Conservation (phyloP, 1,140 invertebrate species). For the Pseudomyrmex sp. region DNA sequence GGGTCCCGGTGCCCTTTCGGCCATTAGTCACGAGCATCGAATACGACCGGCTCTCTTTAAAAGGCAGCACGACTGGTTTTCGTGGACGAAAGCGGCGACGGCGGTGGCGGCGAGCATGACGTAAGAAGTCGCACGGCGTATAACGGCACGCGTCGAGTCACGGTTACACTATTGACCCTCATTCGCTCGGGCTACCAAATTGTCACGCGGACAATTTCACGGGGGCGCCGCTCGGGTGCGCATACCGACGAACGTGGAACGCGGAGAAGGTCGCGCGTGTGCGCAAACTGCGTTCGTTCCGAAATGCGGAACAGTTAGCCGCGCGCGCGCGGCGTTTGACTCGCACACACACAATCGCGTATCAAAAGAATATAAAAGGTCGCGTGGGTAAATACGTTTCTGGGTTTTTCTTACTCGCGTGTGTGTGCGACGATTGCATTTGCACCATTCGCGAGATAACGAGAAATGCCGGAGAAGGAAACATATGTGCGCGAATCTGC, state of each 20-base stretch:
- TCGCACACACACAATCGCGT: slow-evolving; percentile 6
- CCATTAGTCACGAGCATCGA: slow-evolving; percentile 54
- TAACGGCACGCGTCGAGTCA: slow-evolving; percentile 70
- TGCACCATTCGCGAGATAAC: background rate
- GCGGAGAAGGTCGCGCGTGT: slow-evolving; percentile 1
- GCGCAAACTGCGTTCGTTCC: slow-evolving; percentile 48
- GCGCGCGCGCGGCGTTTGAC: slow-evolving; percentile 45
- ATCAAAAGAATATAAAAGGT: slow-evolving; percentile 26
- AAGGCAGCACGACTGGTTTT: slow-evolving; percentile 60
- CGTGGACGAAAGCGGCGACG: slow-evolving; percentile 61
- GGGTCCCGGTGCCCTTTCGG: slow-evolving; percentile 36
- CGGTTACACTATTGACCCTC: slow-evolving; percentile 71
- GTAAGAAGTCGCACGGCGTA: slow-evolving; percentile 47
- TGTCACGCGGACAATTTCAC: slow-evolving; percentile 68
- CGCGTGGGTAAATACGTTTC: slow-evolving; percentile 1
- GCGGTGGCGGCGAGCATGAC: slow-evolving; percentile 23
- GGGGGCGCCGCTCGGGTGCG: slow-evolving; percentile 24
- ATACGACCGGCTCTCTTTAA: slow-evolving; percentile 48
- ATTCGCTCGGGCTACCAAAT: slow-evolving; percentile 67
- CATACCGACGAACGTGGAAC: slow-evolving; percentile 57
- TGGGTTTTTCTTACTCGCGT: no score
- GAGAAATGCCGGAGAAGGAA: background rate
- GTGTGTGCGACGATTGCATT: no score
- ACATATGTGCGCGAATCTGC: slow-evolving; percentile 10
- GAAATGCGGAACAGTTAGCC: slow-evolving; percentile 70